phyloP scores from a whole-genome alignment of 2,113 vertebrate genomes.

The Meleagris gallopavo region DNA sequence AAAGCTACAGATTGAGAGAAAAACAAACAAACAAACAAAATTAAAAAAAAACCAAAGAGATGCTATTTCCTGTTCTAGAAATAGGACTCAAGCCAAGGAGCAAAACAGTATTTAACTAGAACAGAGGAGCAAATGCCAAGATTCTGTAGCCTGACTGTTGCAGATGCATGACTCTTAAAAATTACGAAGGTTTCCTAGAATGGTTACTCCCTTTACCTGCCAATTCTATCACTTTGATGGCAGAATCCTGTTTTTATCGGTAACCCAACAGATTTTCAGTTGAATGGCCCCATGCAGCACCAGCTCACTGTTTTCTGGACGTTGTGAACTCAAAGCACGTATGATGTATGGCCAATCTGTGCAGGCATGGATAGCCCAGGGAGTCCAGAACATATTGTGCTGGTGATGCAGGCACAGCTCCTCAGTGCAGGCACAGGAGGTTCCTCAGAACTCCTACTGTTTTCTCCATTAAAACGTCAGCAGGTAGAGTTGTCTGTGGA shows the following conservation, averaged over 20 bases:
- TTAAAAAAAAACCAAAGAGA: background rate
- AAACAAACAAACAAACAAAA: background rate
- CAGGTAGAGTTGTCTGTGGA: background rate
- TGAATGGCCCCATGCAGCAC: background rate
- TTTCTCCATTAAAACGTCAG: background rate
- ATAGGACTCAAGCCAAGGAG: constrained; percentile 42
- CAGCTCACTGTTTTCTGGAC: background rate
- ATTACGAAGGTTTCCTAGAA: background rate
- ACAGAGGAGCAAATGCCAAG: background rate
- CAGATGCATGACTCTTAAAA: background rate
- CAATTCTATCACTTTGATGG: background rate
- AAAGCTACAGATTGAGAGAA: constrained; percentile 56
- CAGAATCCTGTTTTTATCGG: background rate
- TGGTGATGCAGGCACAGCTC: background rate
- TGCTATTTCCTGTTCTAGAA: constrained; percentile 43
- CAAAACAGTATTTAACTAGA: background rate
- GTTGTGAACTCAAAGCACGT: background rate
- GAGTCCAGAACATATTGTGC: background rate
- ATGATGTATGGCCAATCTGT: background rate
- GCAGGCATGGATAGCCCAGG: background rate
- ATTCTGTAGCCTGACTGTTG: background rate
- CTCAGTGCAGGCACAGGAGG: rapidly evolving
- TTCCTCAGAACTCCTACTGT: background rate
- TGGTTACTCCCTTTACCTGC: background rate
- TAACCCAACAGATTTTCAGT: background rate